Percentiles rank a stretch among this genome's conserved stretches.
These are phyloP conservation scores for Echiichthys vipera DNA, from an alignment of 2,797 vertebrate species.

Conservation along the genomic window DNA sequence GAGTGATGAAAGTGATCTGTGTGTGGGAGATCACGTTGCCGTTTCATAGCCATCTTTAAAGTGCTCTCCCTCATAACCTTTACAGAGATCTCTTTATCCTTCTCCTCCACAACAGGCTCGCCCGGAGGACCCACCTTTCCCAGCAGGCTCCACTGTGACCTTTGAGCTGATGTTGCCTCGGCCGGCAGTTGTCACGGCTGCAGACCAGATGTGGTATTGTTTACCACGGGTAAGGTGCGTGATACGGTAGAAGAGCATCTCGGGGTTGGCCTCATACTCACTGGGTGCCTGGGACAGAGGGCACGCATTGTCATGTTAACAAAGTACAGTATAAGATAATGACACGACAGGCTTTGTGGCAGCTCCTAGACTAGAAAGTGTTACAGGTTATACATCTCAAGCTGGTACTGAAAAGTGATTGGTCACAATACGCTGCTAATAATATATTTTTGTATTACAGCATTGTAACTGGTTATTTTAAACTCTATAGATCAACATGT, in stretches of 20 bases:
- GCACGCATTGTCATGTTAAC: constrained; percentile 51
- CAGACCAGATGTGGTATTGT: constrained; percentile 99
- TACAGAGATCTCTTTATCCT: constrained; percentile 55
- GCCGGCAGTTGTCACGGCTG: constrained; percentile 95
- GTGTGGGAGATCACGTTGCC: constrained; percentile 37
- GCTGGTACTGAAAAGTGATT: not conserved
- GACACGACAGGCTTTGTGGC: constrained; percentile 7
- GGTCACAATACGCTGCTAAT: too few relatives aligned
- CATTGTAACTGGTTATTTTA: not conserved
- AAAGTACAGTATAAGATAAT: not conserved
- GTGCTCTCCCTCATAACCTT: constrained; percentile 67
- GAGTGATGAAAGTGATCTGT: constrained; percentile 48
- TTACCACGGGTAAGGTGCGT: constrained; percentile 94
- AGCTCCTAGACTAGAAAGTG: not conserved
- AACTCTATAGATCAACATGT: not conserved
- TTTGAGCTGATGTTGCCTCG: constrained; percentile 97
- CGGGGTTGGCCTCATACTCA: constrained; percentile 97
- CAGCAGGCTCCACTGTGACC: constrained; percentile 95
- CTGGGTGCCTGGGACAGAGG: constrained; percentile 91
- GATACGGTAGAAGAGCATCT: constrained; percentile 96
- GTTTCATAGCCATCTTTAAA: constrained; percentile 51
- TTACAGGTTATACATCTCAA: not conserved
- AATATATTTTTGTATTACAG: too few relatives aligned
- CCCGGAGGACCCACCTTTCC: constrained; percentile 89
- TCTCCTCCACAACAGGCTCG: constrained; percentile 37